Base-by-base conservation (phyloP, 2,797 vertebrate species). In the Cephalopachus bancanus region DNA sequence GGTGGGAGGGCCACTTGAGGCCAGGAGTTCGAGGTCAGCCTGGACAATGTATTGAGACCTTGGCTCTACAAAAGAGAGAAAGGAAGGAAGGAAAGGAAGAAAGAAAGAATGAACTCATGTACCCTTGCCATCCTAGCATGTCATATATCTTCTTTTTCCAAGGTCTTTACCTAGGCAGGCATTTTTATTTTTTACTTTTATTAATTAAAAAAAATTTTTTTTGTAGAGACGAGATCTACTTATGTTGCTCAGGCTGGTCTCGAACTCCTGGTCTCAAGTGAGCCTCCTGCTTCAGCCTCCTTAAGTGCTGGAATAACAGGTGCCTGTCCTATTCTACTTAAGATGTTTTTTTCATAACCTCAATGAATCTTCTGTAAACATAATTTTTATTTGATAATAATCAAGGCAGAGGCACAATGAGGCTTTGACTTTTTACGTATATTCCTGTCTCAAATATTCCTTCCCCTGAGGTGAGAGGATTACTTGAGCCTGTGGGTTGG, bases 391-490 rank as follows among this genome's bases (percentile, higher is more conserved):
- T 16, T 80, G 30, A n/a, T 62, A 44, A 17, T 0, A n/a, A 20
- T 33, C 10, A 0, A 75, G 89, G n/a, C 71, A 65, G 75, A 67
- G 33, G 37, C 3, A 16, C 28, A 37, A 5, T 78, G 12, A 8
- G 62, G 10, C 26, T 19, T 49, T 33, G 62, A 33, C 22, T 67
- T 93, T 26, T 16, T 64, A 5, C 1, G 0, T 72, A 10, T 19
- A 5, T 84, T 75, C 33, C 0, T 2, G 9, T 37, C 65, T 16
- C 65, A 5, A 4, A 0, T 1, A 5, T 22, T 6, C 64, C 59
- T 51, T 57, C 49, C 59, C 44, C 44, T 7, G 44, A 44, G 44
- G 44, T 44, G 44, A 44, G 44, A 44, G 44, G 44, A 44, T 44
- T 44, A 44, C 6, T 44, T 44, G 44, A 44, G 44, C 44, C 44